Conservation (phyloP, 2,888 invertebrate genomes). For the Pandemis heparana region DNA sequence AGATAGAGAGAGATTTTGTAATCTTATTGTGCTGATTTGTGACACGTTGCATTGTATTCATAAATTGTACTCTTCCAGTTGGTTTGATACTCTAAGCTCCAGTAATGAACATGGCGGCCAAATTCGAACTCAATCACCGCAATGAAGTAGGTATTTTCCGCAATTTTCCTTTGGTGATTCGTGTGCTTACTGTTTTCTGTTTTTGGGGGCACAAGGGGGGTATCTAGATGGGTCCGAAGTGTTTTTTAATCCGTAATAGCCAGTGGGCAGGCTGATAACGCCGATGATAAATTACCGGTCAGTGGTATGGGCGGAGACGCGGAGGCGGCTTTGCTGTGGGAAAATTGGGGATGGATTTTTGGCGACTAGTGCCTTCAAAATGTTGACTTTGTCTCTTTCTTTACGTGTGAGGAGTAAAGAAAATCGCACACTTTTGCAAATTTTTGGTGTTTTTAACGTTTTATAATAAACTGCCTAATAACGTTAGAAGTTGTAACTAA, state of each 20-base stretch:
- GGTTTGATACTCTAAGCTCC: neutral
- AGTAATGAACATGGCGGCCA: neutral
- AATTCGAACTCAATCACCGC: slow-evolving; percentile 3
- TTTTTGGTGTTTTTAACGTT: no score
- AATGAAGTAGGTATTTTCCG: neutral
- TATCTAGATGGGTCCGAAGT: slow-evolving; percentile 75
- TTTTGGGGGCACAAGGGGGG: slow-evolving; percentile 43
- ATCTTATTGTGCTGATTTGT: no score
- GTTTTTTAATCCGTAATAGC: slow-evolving; percentile 81
- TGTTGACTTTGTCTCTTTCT: no score
- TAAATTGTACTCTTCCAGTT: neutral
- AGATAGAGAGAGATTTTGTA: no score
- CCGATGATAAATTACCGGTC: slow-evolving; percentile 68
- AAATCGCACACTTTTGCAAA: no score
- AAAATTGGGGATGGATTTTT: neutral
- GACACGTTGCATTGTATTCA: no score
- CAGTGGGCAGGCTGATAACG: slow-evolving; percentile 67
- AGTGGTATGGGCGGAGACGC: slow-evolving; percentile 54
- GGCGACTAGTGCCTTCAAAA: no score
- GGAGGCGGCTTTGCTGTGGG: slow-evolving; percentile 49
- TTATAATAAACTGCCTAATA: no score
- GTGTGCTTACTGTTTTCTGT: slow-evolving; percentile 42
- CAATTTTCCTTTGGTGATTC: slow-evolving; percentile 35
- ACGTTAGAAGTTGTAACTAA: no score
- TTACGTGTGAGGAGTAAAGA: no score